A percentile compares a stretch with the other conserved stretches of the same genome.
phyloP scores from a whole-genome alignment of 2,888 invertebrate species.

The Dexiosoma caninum region DNA sequence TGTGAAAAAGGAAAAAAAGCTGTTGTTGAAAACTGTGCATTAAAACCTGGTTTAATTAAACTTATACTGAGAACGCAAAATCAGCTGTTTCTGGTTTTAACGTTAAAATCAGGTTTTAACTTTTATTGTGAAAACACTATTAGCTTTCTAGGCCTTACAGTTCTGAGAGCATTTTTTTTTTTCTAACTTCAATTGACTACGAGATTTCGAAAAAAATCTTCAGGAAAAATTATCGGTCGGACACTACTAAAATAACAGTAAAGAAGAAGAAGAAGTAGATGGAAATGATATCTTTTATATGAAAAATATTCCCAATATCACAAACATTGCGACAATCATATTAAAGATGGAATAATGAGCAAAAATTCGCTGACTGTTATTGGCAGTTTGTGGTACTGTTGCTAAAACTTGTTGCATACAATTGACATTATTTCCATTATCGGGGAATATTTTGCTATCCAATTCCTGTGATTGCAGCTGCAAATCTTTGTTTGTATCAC shows the following conservation, averaged over 20 bases:
- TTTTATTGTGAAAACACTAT: too few relatives aligned
- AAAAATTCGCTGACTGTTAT: background rate
- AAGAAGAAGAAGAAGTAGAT: conserved; percentile 3
- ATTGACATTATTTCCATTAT: conserved; percentile 16
- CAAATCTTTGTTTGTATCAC: background rate
- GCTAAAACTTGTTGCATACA: conserved; percentile 42
- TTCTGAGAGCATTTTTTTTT: too few relatives aligned
- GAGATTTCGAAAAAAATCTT: too few relatives aligned
- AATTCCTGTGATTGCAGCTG: conserved; percentile 23
- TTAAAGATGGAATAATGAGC: conserved; percentile 18
- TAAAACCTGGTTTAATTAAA: too few relatives aligned
- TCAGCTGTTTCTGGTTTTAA: too few relatives aligned
- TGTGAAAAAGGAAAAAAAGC: too few relatives aligned
- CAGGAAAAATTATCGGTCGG: too few relatives aligned
- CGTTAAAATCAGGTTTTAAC: too few relatives aligned
- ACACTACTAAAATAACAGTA: background rate
- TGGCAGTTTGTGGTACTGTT: background rate
- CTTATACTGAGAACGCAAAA: too few relatives aligned
- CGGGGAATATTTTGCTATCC: conserved; percentile 29
- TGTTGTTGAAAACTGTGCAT: too few relatives aligned
- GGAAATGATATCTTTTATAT: conserved; percentile 2
- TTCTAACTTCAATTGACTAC: too few relatives aligned
- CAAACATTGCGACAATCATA: conserved; percentile 26
- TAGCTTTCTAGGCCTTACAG: too few relatives aligned
- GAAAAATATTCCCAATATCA: conserved; percentile 14